Evolutionary conservation across 2,888 invertebrate species (phyloP).

Genomic region (Nephrotoma guestfalica): DNA sequence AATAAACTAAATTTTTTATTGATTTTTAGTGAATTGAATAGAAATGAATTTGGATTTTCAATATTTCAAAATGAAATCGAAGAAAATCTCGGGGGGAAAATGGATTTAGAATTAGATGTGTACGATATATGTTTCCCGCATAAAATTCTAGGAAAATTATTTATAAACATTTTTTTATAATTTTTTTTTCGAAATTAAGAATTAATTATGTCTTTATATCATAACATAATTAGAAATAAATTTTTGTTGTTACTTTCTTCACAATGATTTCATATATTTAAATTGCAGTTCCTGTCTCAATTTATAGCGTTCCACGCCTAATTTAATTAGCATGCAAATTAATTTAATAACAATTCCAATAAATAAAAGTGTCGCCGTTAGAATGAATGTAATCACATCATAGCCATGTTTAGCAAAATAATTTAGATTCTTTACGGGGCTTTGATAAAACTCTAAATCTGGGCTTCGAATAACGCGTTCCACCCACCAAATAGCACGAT

Average conservation of each 20-base stretch:
- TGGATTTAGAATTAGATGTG: background rate
- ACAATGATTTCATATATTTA: background rate
- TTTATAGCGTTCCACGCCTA: background rate
- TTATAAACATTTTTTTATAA: background rate
- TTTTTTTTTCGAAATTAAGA: background rate
- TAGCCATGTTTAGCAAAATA: background rate
- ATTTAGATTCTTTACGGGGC: background rate
- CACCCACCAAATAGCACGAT: conserved; percentile 9
- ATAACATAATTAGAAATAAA: background rate
- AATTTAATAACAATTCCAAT: background rate
- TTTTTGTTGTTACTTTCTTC: background rate
- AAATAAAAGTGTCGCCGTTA: background rate
- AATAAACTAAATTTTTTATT: background rate
- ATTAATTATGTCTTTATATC: background rate
- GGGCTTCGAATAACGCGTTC: conserved; percentile 6
- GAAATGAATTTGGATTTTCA: background rate
- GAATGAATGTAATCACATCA: background rate
- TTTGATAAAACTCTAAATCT: background rate
- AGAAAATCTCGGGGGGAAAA: background rate
- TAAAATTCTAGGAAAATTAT: background rate
- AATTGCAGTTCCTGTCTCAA: background rate
- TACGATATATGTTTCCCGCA: background rate
- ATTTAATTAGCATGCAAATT: background rate
- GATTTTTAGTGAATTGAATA: background rate
- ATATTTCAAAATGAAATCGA: background rate